Conservation (phyloP, 2,888 invertebrate genomes). For the Calameuta pallipes region DNA sequence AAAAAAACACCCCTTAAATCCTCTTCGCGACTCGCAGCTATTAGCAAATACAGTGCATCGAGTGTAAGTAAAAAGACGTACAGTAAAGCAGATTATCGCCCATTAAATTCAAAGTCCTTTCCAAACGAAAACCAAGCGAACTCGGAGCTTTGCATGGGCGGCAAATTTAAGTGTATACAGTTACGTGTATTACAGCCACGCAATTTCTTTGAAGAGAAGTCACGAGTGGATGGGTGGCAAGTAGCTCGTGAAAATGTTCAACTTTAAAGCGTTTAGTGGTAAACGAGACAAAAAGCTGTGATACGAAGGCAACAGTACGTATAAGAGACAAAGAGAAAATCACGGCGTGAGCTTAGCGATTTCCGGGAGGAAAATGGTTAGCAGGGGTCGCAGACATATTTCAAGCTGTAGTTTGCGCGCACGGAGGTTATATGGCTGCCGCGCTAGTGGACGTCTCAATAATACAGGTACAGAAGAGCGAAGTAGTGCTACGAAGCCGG, state of each 20-base stretch:
- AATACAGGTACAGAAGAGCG: slow-evolving; percentile 48
- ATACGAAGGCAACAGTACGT: too few species aligned
- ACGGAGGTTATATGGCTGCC: slow-evolving; percentile 8
- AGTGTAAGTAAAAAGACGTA: not conserved
- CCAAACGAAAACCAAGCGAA: not conserved
- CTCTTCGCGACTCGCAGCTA: not conserved
- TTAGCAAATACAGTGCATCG: not conserved
- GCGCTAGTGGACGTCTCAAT: slow-evolving; percentile 52
- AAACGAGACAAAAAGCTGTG: too few species aligned
- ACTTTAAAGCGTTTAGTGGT: too few species aligned
- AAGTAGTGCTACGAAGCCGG: slow-evolving; percentile 38
- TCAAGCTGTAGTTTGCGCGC: slow-evolving; percentile 12
- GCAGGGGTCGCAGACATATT: slow-evolving; percentile 16
- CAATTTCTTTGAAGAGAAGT: not conserved
- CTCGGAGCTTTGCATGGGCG: not conserved
- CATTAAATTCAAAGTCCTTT: not conserved
- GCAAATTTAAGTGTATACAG: too few species aligned
- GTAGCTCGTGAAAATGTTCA: not conserved
- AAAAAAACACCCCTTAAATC: not conserved
- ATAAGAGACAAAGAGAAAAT: not conserved
- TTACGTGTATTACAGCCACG: not conserved
- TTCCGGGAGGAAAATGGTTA: not conserved
- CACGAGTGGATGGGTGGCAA: not conserved
- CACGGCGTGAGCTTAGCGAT: not conserved
- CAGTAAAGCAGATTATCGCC: too few species aligned